Evolutionary conservation across 2,888 invertebrate genomes (phyloP).

Genomic region (Scotopteryx bipunctaria): DNA sequence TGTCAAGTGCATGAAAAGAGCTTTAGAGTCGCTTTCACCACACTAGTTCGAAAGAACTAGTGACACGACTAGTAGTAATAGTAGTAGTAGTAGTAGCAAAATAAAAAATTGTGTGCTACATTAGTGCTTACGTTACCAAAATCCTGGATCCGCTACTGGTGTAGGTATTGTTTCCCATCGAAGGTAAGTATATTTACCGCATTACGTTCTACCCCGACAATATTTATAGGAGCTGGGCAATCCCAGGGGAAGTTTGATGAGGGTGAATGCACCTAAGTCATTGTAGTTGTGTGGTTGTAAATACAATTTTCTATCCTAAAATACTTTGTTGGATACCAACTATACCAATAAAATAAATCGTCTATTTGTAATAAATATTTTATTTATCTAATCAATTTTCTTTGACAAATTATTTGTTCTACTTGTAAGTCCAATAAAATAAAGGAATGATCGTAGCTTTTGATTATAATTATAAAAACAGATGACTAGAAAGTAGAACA

Average conservation of each 20-base stretch:
- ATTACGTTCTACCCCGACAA: slow-evolving; percentile 20
- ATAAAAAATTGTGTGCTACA: too few relatives aligned
- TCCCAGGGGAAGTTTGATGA: slow-evolving; percentile 33
- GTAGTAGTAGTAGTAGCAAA: too few relatives aligned
- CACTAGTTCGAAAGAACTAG: too few relatives aligned
- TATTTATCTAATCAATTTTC: neutral
- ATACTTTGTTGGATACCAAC: too few relatives aligned
- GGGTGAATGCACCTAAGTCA: slow-evolving; percentile 31
- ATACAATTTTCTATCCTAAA: neutral
- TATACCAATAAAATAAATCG: neutral
- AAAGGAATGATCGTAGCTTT: neutral
- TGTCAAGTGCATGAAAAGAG: too few relatives aligned
- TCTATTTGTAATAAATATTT: neutral
- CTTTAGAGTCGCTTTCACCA: too few relatives aligned
- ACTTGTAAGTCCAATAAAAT: neutral
- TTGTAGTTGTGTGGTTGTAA: slow-evolving; percentile 2
- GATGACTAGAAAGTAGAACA: slow-evolving; percentile 1
- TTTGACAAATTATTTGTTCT: neutral
- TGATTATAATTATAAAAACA: neutral
- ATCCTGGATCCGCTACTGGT: too few relatives aligned
- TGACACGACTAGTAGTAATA: too few relatives aligned
- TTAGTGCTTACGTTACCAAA: too few relatives aligned
- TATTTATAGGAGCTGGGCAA: slow-evolving; percentile 33
- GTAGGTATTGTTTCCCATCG: slow-evolving; percentile 6
- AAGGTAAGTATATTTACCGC: slow-evolving; percentile 23